Conservation (phyloP, 2,888 invertebrate genomes). For the Aproaerema taeniolella region DNA sequence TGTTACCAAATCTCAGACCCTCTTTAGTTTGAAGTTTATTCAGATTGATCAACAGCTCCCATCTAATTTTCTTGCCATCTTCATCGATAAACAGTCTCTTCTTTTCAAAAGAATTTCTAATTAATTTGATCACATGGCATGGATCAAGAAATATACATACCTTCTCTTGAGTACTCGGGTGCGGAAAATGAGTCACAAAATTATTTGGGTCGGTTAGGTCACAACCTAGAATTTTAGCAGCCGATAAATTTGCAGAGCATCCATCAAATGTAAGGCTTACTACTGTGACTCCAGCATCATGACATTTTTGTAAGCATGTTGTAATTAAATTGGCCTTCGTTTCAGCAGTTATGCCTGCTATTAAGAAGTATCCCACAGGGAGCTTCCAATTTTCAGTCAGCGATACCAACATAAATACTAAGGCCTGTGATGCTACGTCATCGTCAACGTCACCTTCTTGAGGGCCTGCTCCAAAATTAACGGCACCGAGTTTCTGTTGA, state of each 20-base stretch:
- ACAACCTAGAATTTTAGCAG: slow-evolving; percentile 24
- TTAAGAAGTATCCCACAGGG: slow-evolving; percentile 35
- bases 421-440: slow-evolving; percentile 22
- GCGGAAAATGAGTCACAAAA: slow-evolving; percentile 22
- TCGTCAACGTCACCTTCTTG: slow-evolving; percentile 2
- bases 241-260: slow-evolving; percentile 20
- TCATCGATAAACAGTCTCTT: slow-evolving; percentile 18
- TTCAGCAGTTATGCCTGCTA: slow-evolving; percentile 23
- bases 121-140: slow-evolving; percentile 23
- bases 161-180: slow-evolving; percentile 20
- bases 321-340: slow-evolving; percentile 26
- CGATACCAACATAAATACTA: slow-evolving; percentile 31
- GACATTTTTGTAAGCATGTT: slow-evolving; percentile 24
- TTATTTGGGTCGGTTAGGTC: slow-evolving; percentile 14
- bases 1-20: slow-evolving; percentile 20
- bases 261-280: slow-evolving; percentile 26
- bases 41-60: slow-evolving; percentile 20
- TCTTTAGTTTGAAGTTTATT: slow-evolving; percentile 19
- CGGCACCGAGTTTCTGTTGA: slow-evolving; percentile 10
- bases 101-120: slow-evolving; percentile 22
- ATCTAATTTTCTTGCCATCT: slow-evolving; percentile 17
- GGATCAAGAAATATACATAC: slow-evolving; percentile 25
- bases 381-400: slow-evolving; percentile 33
- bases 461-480: slow-evolving; percentile 11
- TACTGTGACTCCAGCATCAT: slow-evolving; percentile 23